Base-by-base conservation (phyloP, 2,888 invertebrate species). In the Hoplodrina blanda region DNA sequence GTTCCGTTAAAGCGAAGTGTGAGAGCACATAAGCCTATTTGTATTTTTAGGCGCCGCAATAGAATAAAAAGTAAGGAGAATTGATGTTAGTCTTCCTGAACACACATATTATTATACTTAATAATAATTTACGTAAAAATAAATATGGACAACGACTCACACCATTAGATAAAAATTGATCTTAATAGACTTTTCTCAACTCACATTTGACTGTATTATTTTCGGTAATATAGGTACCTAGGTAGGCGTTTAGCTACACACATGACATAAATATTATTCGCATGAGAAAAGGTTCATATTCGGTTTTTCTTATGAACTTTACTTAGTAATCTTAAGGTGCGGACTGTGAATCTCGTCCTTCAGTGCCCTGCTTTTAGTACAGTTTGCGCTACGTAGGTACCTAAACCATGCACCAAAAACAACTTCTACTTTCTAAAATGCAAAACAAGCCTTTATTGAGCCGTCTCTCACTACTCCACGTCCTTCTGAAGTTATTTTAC, bases 401-500 rank as follows among this genome's bases (percentile, higher is more conserved):
- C 13, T 20, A 25, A n/a, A 10, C 5, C 19, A 33, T 10, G 20
- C 30, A 44, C 13, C 17, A 30, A n/a, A 44, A 50, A 41, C 30
- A 64, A 30, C 1, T 8, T 33, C 17, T 8, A 44, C 2, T 17
- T 44, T 52, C 2, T 44, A 53, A 65, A 30, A n/a, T 0, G 3
- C 13, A 2, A 10, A 13, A 65, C 30, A 30, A 25, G 62, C 8
- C 50, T 19, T 37, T 15, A 25, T 1, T 41, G 7, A 37, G 15
- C 25, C 13, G 20, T 72, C 62, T 62, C 30, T 50, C 20, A 41
- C 20, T 30, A 62, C 41, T 62, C 8, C 11, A 72, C 49, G 46
- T 20, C 11, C 20, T 10, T 53, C 44, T 30, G 19, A 8, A 4
- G 8, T 55, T 20, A 25, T 0, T 50, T 54, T 15, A 56, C 44